Evolutionary conservation across 1,140 invertebrate genomes (phyloP), one percentile per base, ranked within the genome.

Genomic region (Pachyrhynchus sulphureomaculatus): DNA sequence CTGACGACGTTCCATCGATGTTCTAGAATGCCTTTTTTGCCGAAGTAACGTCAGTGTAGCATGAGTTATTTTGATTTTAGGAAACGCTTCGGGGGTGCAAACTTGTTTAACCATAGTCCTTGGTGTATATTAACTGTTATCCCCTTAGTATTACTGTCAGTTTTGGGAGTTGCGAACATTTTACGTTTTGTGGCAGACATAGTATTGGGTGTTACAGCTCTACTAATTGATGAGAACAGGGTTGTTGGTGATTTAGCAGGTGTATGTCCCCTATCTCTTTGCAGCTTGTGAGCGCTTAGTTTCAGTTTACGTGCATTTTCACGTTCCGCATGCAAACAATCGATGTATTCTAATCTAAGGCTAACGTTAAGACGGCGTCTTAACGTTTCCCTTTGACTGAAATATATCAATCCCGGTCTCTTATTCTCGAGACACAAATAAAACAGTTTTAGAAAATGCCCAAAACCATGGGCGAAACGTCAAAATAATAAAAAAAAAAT

Each of bases 251-350:
- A 52, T 34, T 62, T 66, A 8, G 32, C 20, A 10, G 53, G 37
- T 15, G 41, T 53, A 1, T 37, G 29, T 5, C 17, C 15, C 15
- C 17, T 13, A 13, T 67, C 65, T 33, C 62, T 21, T 51, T 69
- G 58, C 37, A 55, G 21, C 37, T 70, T 70, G 18, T 60, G 53
- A 8, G 67, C 65, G 42, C 67, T 70, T 24, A 69, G 36, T 49
- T 69, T 68, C 47, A 60, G 13, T 42, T 66, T 66, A 9, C 29
- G 52, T 2, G 53, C 17, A n/a, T n/a, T n/a, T n/a, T n/a, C n/a
- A n/a, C n/a, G n/a, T n/a, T n/a, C n/a, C n/a, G n/a, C n/a, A n/a
- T n/a, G n/a, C n/a, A n/a, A n/a, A n/a, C n/a, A n/a, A n/a, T n/a
- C n/a, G n/a, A n/a, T n/a, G n/a, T n/a, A n/a, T n/a, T n/a, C n/a